Evolutionary conservation across 2,888 invertebrate species (phyloP).

Genomic region (Pristionchus exspectatus): DNA sequence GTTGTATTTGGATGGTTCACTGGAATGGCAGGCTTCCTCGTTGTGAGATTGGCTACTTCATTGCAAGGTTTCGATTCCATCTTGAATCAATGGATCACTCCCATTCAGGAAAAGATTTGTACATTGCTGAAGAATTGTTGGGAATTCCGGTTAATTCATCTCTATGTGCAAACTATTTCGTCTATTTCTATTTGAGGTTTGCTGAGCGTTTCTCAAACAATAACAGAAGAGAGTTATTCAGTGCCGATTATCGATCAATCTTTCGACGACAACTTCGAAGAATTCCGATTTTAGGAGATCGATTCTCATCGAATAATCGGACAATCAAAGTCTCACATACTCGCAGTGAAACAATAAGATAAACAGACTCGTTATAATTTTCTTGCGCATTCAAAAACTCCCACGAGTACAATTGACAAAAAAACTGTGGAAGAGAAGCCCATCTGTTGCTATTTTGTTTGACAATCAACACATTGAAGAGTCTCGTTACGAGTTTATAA

Average conservation of each 20-base stretch:
- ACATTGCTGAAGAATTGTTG: neutral
- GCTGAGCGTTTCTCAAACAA: neutral
- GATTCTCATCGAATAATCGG: neutral
- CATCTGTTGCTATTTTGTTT: no score
- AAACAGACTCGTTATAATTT: neutral
- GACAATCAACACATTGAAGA: neutral
- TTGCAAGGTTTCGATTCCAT: neutral
- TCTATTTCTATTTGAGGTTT: neutral
- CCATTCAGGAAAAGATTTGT: neutral
- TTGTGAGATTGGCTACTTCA: neutral
- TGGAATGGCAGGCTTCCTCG: neutral
- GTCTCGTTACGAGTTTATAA: neutral
- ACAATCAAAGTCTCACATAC: neutral
- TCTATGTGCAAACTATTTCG: neutral
- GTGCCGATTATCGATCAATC: neutral
- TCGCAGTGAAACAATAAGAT: neutral
- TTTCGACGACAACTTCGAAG: neutral
- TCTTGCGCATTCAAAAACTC: no score
- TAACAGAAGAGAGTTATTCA: neutral
- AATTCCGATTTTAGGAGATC: neutral
- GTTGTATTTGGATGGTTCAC: conserved; percentile 6
- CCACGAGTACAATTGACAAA: no score
- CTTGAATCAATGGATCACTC: neutral
- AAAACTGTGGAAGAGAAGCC: no score
- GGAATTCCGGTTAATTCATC: neutral